Evolutionary conservation across 2,888 invertebrate genomes (phyloP), one percentile per base, ranked within the genome.

Genomic region (Drosophila rellima): DNA sequence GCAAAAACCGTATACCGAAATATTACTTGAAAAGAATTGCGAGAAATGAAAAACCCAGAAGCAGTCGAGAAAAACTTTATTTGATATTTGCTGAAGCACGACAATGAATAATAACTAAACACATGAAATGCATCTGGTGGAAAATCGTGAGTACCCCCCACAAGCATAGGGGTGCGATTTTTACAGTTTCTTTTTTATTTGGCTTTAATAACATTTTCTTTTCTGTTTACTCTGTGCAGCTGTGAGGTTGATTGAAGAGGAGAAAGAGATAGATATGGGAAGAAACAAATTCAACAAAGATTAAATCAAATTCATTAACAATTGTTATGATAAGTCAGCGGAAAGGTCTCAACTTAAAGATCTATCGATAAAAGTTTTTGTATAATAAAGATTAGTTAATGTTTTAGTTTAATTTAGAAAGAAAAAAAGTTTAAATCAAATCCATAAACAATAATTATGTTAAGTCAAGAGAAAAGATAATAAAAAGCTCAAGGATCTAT

Each of bases 71-170:
- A 48, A 69, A 82, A 87, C 88, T 73, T 70, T 73, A 79, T 83
- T 88, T 88, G 88, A 88, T 82, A 82, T 88, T 85, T 82, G 73
- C 66, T 68, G 70, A 82, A 82, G 79, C 76, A 84, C 82, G 77
- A 88, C 82, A 87, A 83, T 83, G 83, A 83, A 83, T 83, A 83
- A 83, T 83, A 83, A 88, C 88, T 85, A 85, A 80, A 79, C 42
- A 70, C 77, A 75, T 33, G 70, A 51, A 73, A 64, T 87, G 88
- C 83, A 83, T 77, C 82, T 88, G 85, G 69, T 65, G 48, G 66
- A 81, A 73, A 44, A 33, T 13, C 6, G 15, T 40, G 35, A n/a
- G 51, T 52, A 68, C 69, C 66, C 70, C 60, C 63, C 26, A 33
- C 35, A 48, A 37, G 8, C 18, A 31, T 65, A 42, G 62, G 69